A percentile compares a stretch with the other conserved stretches of the same genome.
These are phyloP conservation scores for Vidua chalybeata DNA, from an alignment of 2,113 vertebrate species.

Conservation along the genomic window DNA sequence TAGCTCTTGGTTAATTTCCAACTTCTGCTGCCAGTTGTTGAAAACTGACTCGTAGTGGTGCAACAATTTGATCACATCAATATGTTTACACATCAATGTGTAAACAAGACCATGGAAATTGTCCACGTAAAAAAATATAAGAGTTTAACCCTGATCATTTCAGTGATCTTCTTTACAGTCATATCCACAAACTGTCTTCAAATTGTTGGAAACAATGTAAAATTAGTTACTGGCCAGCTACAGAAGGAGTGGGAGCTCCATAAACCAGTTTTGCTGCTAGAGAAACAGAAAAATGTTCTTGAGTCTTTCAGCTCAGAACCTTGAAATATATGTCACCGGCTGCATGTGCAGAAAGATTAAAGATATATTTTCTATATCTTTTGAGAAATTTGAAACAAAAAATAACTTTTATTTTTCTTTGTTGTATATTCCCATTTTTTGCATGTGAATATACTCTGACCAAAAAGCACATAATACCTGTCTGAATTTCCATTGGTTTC, in stretches of 20 bases:
- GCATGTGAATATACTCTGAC: neutral
- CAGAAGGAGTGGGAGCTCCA: neutral
- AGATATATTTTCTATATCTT: neutral
- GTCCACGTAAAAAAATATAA: neutral
- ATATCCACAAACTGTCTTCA: neutral
- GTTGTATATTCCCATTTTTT: neutral
- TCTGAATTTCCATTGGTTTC: neutral
- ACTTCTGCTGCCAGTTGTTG: neutral
- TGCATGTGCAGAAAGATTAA: neutral
- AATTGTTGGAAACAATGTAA: neutral
- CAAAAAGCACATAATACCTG: neutral
- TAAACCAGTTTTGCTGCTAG: neutral
- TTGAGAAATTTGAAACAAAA: neutral
- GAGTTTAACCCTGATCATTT: neutral
- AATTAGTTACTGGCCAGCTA: neutral
- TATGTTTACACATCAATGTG: neutral
- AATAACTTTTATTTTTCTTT: neutral
- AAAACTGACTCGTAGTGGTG: neutral
- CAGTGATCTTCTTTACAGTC: neutral
- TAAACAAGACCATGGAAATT: neutral
- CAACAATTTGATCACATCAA: neutral
- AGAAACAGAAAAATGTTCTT: neutral
- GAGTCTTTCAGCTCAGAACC: neutral
- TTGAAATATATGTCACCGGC: neutral
- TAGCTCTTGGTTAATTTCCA: neutral